Base-by-base conservation (phyloP, 1,140 invertebrate species). In the Caerostris extrusa region DNA sequence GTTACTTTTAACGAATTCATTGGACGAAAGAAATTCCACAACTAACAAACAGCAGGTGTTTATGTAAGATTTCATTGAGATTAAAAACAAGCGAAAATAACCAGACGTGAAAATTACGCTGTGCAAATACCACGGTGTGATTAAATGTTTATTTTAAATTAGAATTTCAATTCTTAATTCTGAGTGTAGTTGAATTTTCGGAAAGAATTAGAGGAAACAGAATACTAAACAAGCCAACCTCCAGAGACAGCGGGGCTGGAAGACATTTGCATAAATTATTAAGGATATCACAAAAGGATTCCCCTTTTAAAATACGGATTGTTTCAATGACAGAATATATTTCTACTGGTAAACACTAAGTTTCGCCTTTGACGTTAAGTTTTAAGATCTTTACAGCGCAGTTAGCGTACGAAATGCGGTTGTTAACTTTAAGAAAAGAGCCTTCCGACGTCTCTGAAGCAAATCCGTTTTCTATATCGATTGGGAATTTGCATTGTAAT, bases 381-480 rank as follows among this genome's bases (percentile, higher is more conserved):
- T 85, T 85, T 85, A 85, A 85, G 83, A 57, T 85, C 19, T 17
- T 85, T 85, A 85, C 57, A 85, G 55, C 56, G 19, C 83, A 19
- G 71, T 77, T 53, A 77, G 71, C 10, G 71, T 50, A 53, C 17
- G 86, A 55, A 88, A 88, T 88, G 82, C 14, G 82, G 56, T 83
- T 83, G 82, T 58, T 83, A 85, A 85, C 83, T 85, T 85, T 60
- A 19, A 85, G 57, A 85, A 60, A n/a, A 10, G 83, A 85, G n/a
- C 56, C 56, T 34, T 60, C 34, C 34, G 58, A 58, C 56, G 83
- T 85, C 56, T n/a, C 12, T 17, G 83, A 56, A 50, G 10, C 12
- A 83, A 83, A 83, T 88, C 61, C 86, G 61, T 88, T 88, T 88
- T 57, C 58, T 58, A 64, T 88, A 88, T 88, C 86, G 86, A 88